Percentiles rank a stretch among this genome's conserved stretches.
phyloP scores from a whole-genome alignment of 35 echinoderm and acorn worm species.

The Ophiothrix spiculata region DNA sequence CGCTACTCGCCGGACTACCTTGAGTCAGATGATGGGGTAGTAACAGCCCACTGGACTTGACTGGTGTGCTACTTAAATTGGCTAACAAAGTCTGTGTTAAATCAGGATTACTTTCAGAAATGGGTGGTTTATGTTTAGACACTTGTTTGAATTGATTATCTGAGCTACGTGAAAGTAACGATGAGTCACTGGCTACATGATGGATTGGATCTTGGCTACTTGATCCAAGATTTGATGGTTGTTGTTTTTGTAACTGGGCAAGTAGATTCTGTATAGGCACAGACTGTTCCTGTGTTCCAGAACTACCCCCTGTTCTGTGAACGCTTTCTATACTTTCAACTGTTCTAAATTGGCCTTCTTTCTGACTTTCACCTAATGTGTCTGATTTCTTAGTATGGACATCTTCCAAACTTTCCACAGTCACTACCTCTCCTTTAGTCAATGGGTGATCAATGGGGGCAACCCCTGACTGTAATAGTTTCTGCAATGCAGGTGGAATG shows the following conservation, averaged over 20 bases:
- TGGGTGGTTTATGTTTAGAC: background rate
- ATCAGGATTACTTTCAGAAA: background rate
- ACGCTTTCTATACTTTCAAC: conserved; percentile 81
- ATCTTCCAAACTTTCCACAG: background rate
- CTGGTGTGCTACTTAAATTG: background rate
- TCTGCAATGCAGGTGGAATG: background rate
- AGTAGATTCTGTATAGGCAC: conserved; percentile 32
- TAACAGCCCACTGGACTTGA: background rate
- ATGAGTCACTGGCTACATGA: background rate
- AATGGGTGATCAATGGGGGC: background rate
- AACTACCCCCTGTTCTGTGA: conserved; percentile 19
- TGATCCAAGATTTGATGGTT: background rate
- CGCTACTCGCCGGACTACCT: background rate
- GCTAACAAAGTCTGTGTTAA: background rate
- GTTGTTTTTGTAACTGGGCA: conserved; percentile 9
- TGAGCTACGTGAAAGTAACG: background rate
- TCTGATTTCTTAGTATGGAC: background rate
- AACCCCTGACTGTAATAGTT: background rate
- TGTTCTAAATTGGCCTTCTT: conserved; percentile 5
- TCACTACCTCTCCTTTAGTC: background rate
- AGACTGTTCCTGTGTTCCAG: background rate
- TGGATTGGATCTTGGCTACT: background rate
- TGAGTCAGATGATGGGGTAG: background rate
- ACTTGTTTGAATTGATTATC: background rate
- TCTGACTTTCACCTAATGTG: conserved; percentile 24